A percentile compares a stretch with the other conserved stretches of the same genome.
Evolutionary conservation across 1,140 invertebrate genomes (phyloP).

Genomic region (Drosophila azteca): DNA sequence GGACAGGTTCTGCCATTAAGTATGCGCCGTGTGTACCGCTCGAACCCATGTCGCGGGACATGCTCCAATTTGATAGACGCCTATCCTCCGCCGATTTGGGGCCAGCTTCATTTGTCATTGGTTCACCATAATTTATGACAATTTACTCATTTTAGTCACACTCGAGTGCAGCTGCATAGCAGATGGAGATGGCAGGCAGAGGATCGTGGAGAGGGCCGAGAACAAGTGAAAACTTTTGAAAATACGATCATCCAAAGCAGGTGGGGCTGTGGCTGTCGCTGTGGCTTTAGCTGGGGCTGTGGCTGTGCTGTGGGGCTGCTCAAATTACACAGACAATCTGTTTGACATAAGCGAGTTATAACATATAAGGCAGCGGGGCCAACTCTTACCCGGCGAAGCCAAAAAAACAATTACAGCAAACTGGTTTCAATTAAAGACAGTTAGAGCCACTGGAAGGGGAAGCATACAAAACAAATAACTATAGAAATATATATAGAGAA

Average conservation of each 20-base stretch:
- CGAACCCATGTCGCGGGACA: background rate
- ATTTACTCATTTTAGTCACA: constrained; percentile 66
- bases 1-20: constrained; percentile 23
- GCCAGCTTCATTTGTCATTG: constrained; percentile 70
- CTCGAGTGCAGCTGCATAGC: constrained; percentile 31
- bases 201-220: constrained; percentile 20
- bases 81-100: constrained; percentile 1
- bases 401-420: constrained; percentile 77
- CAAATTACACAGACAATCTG: constrained; percentile 72
- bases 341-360: constrained; percentile 77
- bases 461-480: constrained; percentile 26
- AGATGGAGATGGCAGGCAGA: background rate
- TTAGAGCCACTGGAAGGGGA: constrained; percentile 54
- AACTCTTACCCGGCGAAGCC: constrained; percentile 9
- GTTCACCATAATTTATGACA: constrained; percentile 68
- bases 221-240: constrained; percentile 70
- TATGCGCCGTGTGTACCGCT: constrained; percentile 21
- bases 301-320: constrained; percentile 18
- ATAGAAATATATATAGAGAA: constrained; percentile 33
- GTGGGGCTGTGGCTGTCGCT: constrained; percentile 4
- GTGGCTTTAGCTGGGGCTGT: constrained; percentile 2
- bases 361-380: constrained; percentile 61
- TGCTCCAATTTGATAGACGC: constrained; percentile 72
- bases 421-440: constrained; percentile 81
- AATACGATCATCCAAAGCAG: constrained; percentile 5